Percentiles rank a stretch among this genome's conserved stretches.
Evolutionary conservation across 2,888 invertebrate genomes (phyloP).

Genomic region (Trachelus troglodyta): DNA sequence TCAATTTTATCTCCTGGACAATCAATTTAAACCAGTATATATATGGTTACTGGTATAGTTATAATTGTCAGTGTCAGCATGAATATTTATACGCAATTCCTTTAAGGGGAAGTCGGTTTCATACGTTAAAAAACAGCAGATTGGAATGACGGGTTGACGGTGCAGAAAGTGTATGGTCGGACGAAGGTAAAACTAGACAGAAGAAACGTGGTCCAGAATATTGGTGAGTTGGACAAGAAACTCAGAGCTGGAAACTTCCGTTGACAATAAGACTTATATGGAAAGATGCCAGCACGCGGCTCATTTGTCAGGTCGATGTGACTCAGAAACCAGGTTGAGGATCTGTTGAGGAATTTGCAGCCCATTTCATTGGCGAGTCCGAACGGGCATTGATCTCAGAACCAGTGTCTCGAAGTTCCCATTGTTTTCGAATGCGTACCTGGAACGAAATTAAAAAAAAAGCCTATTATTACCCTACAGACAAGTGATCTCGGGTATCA

Average conservation of each 20-base stretch:
- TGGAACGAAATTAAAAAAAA: neutral
- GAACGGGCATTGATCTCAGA: neutral
- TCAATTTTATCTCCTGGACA: too few relatives aligned
- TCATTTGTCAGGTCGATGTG: slow-evolving; percentile 28
- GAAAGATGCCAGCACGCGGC: slow-evolving; percentile 26
- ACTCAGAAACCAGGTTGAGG: neutral
- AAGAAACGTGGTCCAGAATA: neutral
- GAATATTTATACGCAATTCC: neutral
- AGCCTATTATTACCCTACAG: neutral
- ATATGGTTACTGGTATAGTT: too few relatives aligned
- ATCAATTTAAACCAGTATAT: too few relatives aligned
- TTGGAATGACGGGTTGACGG: neutral
- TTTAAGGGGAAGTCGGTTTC: neutral
- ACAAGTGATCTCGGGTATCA: neutral
- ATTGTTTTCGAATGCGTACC: neutral
- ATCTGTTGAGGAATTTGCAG: neutral
- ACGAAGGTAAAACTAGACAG: neutral
- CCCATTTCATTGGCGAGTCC: neutral
- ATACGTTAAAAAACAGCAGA: neutral
- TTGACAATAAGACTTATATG: slow-evolving; percentile 29
- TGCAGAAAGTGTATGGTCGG: neutral
- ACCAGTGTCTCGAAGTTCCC: neutral
- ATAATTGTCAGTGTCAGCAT: too few relatives aligned
- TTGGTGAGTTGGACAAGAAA: slow-evolving; percentile 9
- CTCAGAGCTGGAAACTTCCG: slow-evolving; percentile 24